Evolutionary conservation across 2,797 vertebrate genomes (phyloP).

Genomic region (Sebastes jordani): DNA sequence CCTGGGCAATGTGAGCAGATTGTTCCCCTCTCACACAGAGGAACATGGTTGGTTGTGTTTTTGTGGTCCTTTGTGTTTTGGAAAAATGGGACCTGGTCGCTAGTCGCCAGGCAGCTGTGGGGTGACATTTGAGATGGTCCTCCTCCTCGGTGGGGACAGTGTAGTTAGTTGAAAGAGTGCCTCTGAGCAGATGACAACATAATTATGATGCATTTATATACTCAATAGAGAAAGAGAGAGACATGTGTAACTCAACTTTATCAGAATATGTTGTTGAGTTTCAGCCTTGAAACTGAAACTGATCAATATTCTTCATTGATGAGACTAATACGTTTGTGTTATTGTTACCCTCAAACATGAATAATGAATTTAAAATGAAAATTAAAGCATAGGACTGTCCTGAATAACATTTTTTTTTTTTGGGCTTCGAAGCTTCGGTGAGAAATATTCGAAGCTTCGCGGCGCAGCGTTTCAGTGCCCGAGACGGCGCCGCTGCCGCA

Average conservation of each 20-base stretch:
- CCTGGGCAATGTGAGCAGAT: slow-evolving; percentile 28
- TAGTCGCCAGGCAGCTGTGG: slow-evolving; percentile 63
- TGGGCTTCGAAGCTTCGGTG: too few relatives aligned
- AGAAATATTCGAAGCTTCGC: too few relatives aligned
- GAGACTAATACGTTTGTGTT: background rate
- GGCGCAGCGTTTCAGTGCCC: too few relatives aligned
- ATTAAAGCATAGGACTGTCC: background rate
- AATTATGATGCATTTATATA: background rate
- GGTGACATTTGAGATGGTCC: slow-evolving; percentile 68
- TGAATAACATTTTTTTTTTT: too few relatives aligned
- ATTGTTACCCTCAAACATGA: background rate
- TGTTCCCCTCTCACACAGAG: slow-evolving; percentile 14
- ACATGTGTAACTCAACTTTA: background rate
- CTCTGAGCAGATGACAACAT: slow-evolving; percentile 19
- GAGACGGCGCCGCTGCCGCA: fast-evolving
- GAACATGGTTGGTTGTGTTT: slow-evolving; percentile 30
- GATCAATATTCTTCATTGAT: background rate
- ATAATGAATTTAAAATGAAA: background rate
- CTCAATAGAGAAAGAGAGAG: background rate
- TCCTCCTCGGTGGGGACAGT: slow-evolving; percentile 10
- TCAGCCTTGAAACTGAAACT: background rate
- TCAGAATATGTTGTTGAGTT: background rate
- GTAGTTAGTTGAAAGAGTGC: slow-evolving; percentile 13
- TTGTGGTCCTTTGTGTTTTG: slow-evolving; percentile 62
- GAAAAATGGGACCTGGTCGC: slow-evolving; percentile 47